A percentile compares a stretch with the other conserved stretches of the same genome.
Conservation (phyloP, 2,888 invertebrate genomes). For the Eurytoma californica region DNA sequence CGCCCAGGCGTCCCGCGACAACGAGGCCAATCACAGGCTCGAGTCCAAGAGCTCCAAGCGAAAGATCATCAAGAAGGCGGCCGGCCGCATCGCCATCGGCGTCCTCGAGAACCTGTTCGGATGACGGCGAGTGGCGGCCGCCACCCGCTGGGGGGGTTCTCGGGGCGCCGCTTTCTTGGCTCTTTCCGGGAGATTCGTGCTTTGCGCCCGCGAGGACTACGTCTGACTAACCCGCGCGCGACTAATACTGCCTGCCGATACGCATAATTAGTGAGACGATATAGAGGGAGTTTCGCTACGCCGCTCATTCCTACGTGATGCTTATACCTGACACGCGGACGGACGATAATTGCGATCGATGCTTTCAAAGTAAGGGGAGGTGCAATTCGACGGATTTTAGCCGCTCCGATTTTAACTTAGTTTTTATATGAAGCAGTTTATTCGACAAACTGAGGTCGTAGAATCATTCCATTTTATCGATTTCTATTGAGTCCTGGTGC, state of each 20-base stretch:
- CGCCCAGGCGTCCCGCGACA: slow-evolving; percentile 47
- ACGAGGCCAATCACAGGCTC: slow-evolving; percentile 48
- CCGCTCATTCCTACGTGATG: slow-evolving; percentile 36
- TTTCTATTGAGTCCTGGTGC: neutral
- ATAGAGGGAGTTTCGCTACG: slow-evolving; percentile 9
- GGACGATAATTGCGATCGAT: slow-evolving; percentile 37
- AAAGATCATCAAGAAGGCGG: slow-evolving; percentile 47
- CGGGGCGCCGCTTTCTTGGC: too few relatives aligned
- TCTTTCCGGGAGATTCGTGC: too few relatives aligned
- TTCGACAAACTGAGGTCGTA: neutral
- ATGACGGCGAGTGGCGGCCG: slow-evolving; percentile 20
- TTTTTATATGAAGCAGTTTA: too few relatives aligned
- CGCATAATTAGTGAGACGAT: slow-evolving; percentile 24
- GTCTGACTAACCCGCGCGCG: too few relatives aligned
- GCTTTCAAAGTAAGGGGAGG: too few relatives aligned
- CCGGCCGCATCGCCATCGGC: slow-evolving; percentile 53
- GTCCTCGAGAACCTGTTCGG: slow-evolving; percentile 55
- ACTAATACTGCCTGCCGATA: slow-evolving; percentile 16
- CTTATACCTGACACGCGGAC: slow-evolving; percentile 16
- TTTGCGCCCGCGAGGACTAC: too few relatives aligned
- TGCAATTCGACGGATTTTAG: neutral
- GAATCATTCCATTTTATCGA: slow-evolving; percentile 1
- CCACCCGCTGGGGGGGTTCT: too few relatives aligned
- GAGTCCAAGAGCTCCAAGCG: slow-evolving; percentile 45
- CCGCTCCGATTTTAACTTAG: neutral